Conservation (phyloP, 2,888 invertebrate species). For the Lobophora halterata region DNA sequence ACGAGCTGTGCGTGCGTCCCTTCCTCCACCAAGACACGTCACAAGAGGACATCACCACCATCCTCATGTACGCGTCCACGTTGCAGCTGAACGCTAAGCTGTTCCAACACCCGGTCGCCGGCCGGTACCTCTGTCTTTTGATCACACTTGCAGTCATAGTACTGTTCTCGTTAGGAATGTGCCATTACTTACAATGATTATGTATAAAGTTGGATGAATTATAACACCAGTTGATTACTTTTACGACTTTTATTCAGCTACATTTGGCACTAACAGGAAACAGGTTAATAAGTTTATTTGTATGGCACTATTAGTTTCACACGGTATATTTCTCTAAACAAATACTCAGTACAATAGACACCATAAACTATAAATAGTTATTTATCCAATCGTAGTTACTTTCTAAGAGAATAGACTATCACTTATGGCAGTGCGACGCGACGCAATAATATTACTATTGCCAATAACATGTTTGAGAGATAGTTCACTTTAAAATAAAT, state of each 20-base stretch:
- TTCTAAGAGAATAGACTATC: too few species aligned
- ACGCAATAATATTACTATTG: too few species aligned
- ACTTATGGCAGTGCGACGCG: too few species aligned
- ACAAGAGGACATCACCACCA: slow-evolving; percentile 86
- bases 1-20: slow-evolving; percentile 88
- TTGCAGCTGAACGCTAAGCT: slow-evolving; percentile 87
- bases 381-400: too few species aligned
- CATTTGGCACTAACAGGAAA: slow-evolving; percentile 40
- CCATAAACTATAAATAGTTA: too few species aligned
- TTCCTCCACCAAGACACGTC: slow-evolving; percentile 90
- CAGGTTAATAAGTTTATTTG: slow-evolving; percentile 9
- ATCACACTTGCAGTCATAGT: slow-evolving; percentile 81
- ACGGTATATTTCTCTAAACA: background rate
- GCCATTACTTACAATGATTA: slow-evolving; percentile 80
- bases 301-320: slow-evolving; percentile 4
- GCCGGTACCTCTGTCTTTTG: slow-evolving; percentile 83
- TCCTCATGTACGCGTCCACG: slow-evolving; percentile 88
- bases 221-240: slow-evolving; percentile 21
- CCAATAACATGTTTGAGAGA: too few species aligned
- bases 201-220: slow-evolving; percentile 23
- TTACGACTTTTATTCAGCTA: slow-evolving; percentile 31
- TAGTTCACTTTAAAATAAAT: too few species aligned
- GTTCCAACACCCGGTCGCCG: slow-evolving; percentile 86
- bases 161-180: slow-evolving; percentile 87
- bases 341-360: too few species aligned